These are phyloP conservation scores for human DNA, from an alignment of 2,113 vertebrate species.

Conservation along the genomic window GRCh38 chr7:55025001-55025500, in stretches of 20 bases:
- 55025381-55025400: not conserved
- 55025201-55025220: accelerated
- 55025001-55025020: not conserved
- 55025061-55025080: not conserved
- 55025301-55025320: not conserved
- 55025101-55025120: accelerated
- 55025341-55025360: not conserved
- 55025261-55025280: accelerated
- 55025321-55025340: not conserved
- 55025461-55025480: not conserved
- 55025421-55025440: not conserved
- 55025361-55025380: accelerated
- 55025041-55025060: accelerated
- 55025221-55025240: not conserved
- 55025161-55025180: accelerated
- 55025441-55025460: not conserved
- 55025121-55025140: not conserved
- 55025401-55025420: not conserved
- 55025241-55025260: not conserved
- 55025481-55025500: no score
- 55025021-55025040: accelerated
- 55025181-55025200: not conserved
- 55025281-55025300: not conserved
- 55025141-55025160: not conserved
- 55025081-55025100: accelerated